Evolutionary conservation across 1,140 invertebrate genomes (phyloP).

Genomic region (Macrosteles quadrilineatus): DNA sequence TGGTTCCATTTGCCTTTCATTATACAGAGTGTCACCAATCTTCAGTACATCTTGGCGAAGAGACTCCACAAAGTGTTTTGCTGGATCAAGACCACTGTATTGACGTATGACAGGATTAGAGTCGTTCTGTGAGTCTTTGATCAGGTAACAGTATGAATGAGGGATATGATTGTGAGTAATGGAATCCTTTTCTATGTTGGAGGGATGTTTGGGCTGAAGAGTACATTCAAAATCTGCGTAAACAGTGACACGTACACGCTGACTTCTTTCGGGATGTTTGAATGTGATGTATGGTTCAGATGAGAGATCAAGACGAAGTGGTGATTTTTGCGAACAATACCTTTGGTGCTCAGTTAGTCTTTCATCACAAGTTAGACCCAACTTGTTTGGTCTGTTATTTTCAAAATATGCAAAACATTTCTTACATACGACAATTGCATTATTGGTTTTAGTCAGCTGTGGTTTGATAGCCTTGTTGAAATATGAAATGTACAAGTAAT

Average conservation of each 20-base stretch:
- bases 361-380: background rate
- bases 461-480: no score
- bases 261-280: no score
- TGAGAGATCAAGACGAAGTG: background rate
- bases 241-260: background rate
- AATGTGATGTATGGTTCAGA: background rate
- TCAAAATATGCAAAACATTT: background rate
- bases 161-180: background rate
- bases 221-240: background rate
- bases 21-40: background rate
- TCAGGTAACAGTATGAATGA: background rate
- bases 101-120: no score
- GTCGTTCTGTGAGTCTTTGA: no score
- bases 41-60: background rate
- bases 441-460: background rate
- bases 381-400: background rate
- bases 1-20: background rate
- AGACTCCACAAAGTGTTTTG: background rate
- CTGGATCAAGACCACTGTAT: background rate
- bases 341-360: background rate
- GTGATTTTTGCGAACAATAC: background rate
- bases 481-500: no score
- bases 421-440: background rate
- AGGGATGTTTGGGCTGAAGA: background rate
- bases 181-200: background rate